phyloP scores from a whole-genome alignment of 2,113 vertebrate species.

The Nannobrachium achirus region DNA sequence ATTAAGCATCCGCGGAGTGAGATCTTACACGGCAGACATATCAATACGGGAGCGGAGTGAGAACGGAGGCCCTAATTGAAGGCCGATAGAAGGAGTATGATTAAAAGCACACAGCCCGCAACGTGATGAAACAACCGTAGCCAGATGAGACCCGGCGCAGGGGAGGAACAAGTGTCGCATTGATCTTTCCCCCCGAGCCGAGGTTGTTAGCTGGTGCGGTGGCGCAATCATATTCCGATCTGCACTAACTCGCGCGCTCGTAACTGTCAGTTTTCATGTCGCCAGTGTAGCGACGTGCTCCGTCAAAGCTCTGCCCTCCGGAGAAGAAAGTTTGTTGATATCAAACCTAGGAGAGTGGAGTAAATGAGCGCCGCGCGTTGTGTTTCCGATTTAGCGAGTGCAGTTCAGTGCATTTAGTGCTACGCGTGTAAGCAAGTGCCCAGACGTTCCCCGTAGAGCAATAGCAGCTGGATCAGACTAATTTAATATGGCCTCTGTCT shows the following conservation, averaged over 20 bases:
- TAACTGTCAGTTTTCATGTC: conserved; percentile 47
- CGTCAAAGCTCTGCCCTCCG: conserved; percentile 30
- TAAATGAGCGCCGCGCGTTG: conserved; percentile 51
- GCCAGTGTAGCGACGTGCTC: conserved; percentile 22
- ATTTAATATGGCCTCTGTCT: conserved; percentile 76
- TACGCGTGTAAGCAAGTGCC: conserved; percentile 75
- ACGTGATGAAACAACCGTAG: neutral
- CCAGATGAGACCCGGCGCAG: conserved; percentile 45
- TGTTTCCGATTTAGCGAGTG: conserved; percentile 67
- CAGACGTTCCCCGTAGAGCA: conserved; percentile 72
- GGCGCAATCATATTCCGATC: conserved; percentile 2
- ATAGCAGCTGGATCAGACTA: conserved; percentile 80
- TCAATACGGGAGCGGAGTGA: conserved; percentile 45
- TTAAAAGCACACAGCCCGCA: conserved; percentile 48
- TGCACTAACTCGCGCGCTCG: conserved; percentile 27
- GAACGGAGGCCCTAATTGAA: conserved; percentile 52
- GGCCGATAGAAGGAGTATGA: conserved; percentile 43
- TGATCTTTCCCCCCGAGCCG: conserved; percentile 34
- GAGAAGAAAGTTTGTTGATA: conserved; percentile 68
- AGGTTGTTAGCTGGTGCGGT: conserved; percentile 18
- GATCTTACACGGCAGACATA: conserved; percentile 59
- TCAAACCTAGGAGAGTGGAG: conserved; percentile 68
- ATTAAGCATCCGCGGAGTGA: conserved; percentile 36
- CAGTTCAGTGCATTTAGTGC: conserved; percentile 74
- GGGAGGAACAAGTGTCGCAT: conserved; percentile 45